A percentile compares a stretch with the other conserved stretches of the same genome.
Conservation (phyloP, 1,140 invertebrate species). For the Platyscapa corneri region DNA sequence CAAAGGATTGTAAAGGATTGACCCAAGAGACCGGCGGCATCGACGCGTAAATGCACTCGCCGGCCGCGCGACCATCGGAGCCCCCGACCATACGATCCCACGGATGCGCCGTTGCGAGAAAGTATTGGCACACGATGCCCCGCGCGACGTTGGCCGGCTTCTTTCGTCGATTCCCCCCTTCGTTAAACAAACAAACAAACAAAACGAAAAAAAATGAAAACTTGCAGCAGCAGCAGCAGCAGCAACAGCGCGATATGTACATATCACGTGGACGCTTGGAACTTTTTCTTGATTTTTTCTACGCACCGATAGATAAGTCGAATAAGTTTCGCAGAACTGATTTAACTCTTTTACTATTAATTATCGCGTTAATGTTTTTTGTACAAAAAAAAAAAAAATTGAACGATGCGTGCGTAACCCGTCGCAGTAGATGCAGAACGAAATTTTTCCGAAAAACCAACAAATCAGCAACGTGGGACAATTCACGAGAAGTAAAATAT, state of each 20-base stretch:
- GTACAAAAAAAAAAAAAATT: constrained; percentile 29
- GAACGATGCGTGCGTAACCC: constrained; percentile 25
- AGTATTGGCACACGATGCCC: constrained; percentile 2
- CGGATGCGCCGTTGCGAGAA: background rate
- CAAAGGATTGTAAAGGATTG: too few species aligned
- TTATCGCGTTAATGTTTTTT: constrained; percentile 18
- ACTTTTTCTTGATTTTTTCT: constrained; percentile 46
- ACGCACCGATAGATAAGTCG: constrained; percentile 43
- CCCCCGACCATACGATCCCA: background rate
- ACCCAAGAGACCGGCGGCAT: background rate
- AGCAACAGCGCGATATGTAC: constrained; percentile 9
- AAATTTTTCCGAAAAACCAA: constrained; percentile 14
- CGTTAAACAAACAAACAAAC: too few species aligned
- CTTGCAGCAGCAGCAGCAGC: background rate
- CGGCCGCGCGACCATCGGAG: background rate
- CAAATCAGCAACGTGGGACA: constrained; percentile 1
- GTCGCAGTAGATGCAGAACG: constrained; percentile 26
- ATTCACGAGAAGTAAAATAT: background rate
- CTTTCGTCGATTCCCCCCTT: constrained; percentile 32
- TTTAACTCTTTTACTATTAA: constrained; percentile 38
- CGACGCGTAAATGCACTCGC: background rate
- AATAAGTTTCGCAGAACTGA: constrained; percentile 51
- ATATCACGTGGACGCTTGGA: constrained; percentile 12
- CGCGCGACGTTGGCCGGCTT: background rate
- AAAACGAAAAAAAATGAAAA: too few species aligned